These are phyloP conservation scores for Hippocampus comes DNA, from an alignment of 2,113 vertebrate species.

Conservation along the genomic window DNA sequence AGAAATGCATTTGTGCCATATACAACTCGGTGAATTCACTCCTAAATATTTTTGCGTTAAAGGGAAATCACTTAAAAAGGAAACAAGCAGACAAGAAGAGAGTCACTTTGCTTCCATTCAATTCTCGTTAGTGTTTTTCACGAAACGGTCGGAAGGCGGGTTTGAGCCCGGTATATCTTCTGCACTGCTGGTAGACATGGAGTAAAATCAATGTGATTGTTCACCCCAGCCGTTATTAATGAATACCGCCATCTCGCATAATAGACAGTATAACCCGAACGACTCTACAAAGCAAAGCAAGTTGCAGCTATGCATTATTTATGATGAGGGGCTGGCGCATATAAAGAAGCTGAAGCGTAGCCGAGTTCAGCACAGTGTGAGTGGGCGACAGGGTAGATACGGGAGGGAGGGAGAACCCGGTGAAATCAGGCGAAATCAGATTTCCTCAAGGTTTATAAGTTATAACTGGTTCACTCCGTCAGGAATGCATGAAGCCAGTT, in stretches of 20 bases:
- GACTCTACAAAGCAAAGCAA: slow-evolving; percentile 1
- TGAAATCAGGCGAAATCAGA: background rate
- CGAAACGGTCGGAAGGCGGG: too few relatives aligned
- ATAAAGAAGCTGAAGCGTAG: background rate
- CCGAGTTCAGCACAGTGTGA: background rate
- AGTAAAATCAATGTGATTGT: background rate
- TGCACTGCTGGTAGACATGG: background rate
- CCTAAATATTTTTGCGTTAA: background rate
- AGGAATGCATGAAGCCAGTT: background rate
- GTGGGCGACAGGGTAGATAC: background rate
- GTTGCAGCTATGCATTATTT: background rate
- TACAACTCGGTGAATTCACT: background rate
- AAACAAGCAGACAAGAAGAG: too few relatives aligned
- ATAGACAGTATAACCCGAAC: background rate
- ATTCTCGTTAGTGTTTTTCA: background rate
- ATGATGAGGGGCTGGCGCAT: background rate
- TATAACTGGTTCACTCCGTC: background rate
- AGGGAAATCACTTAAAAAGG: background rate
- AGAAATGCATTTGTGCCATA: background rate
- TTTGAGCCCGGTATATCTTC: too few relatives aligned
- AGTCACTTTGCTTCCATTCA: background rate
- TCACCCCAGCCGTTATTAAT: background rate
- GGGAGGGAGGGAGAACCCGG: background rate
- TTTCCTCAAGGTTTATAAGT: background rate
- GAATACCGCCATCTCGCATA: background rate